Evolutionary conservation across 1,140 invertebrate genomes (phyloP).

Genomic region (Drosophila tropicalis): DNA sequence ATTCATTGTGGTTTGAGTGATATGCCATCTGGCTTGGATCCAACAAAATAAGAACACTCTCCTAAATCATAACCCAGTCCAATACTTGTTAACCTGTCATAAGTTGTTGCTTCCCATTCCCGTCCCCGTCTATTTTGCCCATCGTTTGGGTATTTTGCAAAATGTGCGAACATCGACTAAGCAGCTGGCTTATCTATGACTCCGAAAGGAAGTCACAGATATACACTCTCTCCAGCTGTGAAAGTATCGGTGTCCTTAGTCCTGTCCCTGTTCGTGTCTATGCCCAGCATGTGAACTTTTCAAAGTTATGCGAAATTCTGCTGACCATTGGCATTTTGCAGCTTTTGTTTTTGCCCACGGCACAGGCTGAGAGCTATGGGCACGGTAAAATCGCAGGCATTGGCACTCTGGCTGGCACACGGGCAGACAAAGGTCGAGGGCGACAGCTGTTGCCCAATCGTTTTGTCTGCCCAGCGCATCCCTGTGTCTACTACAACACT

Average conservation of each 20-base stretch:
- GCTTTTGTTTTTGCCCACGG: slow-evolving; percentile 70
- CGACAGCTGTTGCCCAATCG: slow-evolving; percentile 74
- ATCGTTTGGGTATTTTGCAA: slow-evolving; percentile 3
- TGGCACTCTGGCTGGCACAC: neutral
- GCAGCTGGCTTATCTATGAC: slow-evolving; percentile 59
- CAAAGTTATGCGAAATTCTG: slow-evolving; percentile 78
- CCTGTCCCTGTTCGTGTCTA: slow-evolving; percentile 17
- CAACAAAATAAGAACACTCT: slow-evolving; percentile 28
- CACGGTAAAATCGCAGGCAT: neutral
- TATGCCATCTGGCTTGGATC: slow-evolving; percentile 48
- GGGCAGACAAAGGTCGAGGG: slow-evolving; percentile 63
- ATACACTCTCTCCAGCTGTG: slow-evolving; percentile 12
- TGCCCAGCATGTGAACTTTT: slow-evolving; percentile 72
- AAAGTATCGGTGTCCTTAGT: slow-evolving; percentile 28
- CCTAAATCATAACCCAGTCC: slow-evolving; percentile 55
- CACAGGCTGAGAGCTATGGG: slow-evolving; percentile 7
- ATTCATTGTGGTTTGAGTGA: slow-evolving; percentile 33
- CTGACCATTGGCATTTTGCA: slow-evolving; percentile 80
- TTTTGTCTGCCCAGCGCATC: slow-evolving; percentile 67
- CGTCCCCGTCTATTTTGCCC: too few species aligned
- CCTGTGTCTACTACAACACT: slow-evolving; percentile 27
- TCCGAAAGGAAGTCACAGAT: slow-evolving; percentile 6
- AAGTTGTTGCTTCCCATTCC: slow-evolving; percentile 24
- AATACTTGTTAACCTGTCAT: slow-evolving; percentile 60
- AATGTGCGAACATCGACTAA: slow-evolving; percentile 74